Evolutionary conservation across 2,888 invertebrate species (phyloP).

Genomic region (Pyrocoelia pectoralis): DNA sequence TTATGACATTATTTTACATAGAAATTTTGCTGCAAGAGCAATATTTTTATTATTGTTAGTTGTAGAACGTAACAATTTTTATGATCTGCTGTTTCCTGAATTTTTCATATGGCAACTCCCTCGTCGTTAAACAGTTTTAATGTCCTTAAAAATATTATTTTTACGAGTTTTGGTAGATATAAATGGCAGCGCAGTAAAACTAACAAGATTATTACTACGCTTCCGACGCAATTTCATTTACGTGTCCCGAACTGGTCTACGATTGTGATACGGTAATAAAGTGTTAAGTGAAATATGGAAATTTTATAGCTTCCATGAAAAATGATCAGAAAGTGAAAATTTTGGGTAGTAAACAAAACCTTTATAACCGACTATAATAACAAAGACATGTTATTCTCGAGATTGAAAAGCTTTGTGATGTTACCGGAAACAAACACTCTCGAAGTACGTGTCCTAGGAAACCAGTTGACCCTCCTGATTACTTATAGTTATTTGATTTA

Average conservation of each 20-base stretch:
- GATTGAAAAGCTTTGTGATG: conserved; percentile 27
- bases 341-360: conserved; percentile 18
- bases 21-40: no score
- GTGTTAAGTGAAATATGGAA: conserved; percentile 31
- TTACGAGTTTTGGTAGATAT: conserved; percentile 28
- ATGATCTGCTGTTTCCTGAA: conserved; percentile 16
- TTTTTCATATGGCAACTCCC: conserved; percentile 27
- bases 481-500: neutral
- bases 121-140: conserved; percentile 32
- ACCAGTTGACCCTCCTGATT: neutral
- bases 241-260: conserved; percentile 20
- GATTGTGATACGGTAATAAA: conserved; percentile 30
- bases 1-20: no score
- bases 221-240: conserved; percentile 25
- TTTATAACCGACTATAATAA: conserved; percentile 10
- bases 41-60: neutral
- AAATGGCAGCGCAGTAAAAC: conserved; percentile 30
- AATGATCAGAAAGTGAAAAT: conserved; percentile 29
- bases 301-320: conserved; percentile 28
- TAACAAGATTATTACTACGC: conserved; percentile 35
- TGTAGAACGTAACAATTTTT: neutral
- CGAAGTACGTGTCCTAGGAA: conserved; percentile 12
- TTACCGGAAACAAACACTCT: conserved; percentile 10
- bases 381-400: conserved; percentile 13
- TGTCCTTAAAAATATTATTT: conserved; percentile 34